Conservation (phyloP, 2,797 vertebrate genomes). For the Malacoraja senta region DNA sequence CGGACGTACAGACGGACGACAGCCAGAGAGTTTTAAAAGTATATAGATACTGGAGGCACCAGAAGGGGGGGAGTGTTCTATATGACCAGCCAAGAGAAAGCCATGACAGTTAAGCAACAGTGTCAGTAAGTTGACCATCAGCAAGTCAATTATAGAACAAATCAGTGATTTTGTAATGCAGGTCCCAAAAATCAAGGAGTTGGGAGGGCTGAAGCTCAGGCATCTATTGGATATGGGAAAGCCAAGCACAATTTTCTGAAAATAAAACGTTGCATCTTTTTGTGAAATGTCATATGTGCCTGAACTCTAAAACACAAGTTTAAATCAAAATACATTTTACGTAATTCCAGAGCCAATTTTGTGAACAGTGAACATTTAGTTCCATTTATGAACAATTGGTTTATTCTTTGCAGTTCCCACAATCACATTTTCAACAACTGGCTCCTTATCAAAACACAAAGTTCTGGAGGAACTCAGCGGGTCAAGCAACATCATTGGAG, state of each 20-base stretch:
- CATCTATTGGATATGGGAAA: not conserved
- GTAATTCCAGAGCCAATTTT: not conserved
- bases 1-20: too few species aligned
- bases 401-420: not conserved
- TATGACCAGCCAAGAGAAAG: slow-evolving; percentile 46
- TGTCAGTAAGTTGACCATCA: slow-evolving; percentile 50
- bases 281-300: not conserved
- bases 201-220: not conserved
- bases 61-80: slow-evolving; percentile 43
- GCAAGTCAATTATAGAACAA: slow-evolving; percentile 56
- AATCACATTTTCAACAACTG: not conserved
- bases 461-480: too few species aligned
- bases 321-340: not conserved
- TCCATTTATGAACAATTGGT: not conserved
- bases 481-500: too few species aligned
- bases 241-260: not conserved
- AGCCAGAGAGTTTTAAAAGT: too few species aligned
- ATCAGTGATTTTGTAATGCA: slow-evolving; percentile 57
- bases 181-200: not conserved
- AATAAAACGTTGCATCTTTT: not conserved
- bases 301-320: not conserved
- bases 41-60: slow-evolving; percentile 42
- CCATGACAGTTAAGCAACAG: slow-evolving; percentile 40
- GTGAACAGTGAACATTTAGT: not conserved
- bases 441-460: not conserved